Base-by-base conservation (phyloP, 1,140 invertebrate genomes). In the Probaryconus sp. region DNA sequence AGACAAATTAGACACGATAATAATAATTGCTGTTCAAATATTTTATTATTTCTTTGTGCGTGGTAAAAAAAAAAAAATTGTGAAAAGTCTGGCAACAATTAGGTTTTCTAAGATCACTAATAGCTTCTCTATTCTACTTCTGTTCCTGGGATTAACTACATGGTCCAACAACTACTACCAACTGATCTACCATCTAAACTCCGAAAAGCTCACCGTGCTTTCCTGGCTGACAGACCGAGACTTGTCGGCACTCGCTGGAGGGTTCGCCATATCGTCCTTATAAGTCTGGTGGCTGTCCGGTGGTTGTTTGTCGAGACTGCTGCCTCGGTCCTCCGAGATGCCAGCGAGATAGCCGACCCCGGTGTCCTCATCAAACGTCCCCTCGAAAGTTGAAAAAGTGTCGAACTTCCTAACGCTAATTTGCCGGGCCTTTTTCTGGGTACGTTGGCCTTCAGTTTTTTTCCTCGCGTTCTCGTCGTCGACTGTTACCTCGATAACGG, bases 341-440 rank as follows among this genome's bases (percentile, higher is more conserved):
- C 78, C 79, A 11, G 78, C 76, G 45, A 85, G 65, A 63, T 84
- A 84, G 30, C 81, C 83, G 17, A 83, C 24, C 53, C 78, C 82
- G 4, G 81, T 77, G 13, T 82, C 83, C 37, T 83, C 84, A 79
- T 86, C 83, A 64, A 84, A 81, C 3, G 80, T 81, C 6, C 80
- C 81, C 33, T 82, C 84, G 70, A 87, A 82, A 9, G 83, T 85
- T 9, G 84, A 81, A 20, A 86, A 86, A 5, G 83, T 81, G 30
- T 87, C 84, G 61, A 86, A 85, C 24, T 81, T 86, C 7, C 76
- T 74, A n/a, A 85, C 86, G 51, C 82, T 86, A 14, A 86, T 85
- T 38, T 86, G 82, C 5, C 82, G 73, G 3, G 82, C 79, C 5
- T 38, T 81, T 58, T 76, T 81, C 55, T 77, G 79, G 4, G 38